Conservation (phyloP, 2,797 vertebrate species). For the Triplophysa yarkandensis region DNA sequence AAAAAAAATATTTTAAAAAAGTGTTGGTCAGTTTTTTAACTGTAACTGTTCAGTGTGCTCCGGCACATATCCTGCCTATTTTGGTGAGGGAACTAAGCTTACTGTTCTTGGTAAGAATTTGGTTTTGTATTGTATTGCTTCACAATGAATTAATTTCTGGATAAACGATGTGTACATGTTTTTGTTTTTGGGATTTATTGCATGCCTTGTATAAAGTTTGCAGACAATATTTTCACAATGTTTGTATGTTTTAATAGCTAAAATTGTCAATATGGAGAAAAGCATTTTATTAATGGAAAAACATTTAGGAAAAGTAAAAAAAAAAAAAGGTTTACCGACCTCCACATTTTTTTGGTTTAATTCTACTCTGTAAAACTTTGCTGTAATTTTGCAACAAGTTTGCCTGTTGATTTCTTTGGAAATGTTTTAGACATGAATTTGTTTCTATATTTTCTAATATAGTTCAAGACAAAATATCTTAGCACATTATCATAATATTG, state of each 20-base stretch:
- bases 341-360: too few relatives aligned
- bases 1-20: background rate
- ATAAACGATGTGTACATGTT: slow-evolving; percentile 56
- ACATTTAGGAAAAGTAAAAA: background rate
- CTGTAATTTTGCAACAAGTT: too few relatives aligned
- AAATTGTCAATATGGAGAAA: background rate
- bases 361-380: too few relatives aligned
- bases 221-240: background rate
- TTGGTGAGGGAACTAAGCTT: slow-evolving; percentile 69
- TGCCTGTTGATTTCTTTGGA: too few relatives aligned
- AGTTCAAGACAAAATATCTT: too few relatives aligned
- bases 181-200: slow-evolving; percentile 56
- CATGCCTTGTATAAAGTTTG: background rate
- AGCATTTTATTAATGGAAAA: background rate
- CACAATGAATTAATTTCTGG: slow-evolving; percentile 57
- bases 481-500: too few relatives aligned
- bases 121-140: background rate
- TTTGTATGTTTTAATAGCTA: background rate
- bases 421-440: too few relatives aligned
- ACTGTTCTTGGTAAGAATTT: slow-evolving; percentile 68
- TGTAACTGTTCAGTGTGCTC: background rate
- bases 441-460: too few relatives aligned
- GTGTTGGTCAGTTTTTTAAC: background rate
- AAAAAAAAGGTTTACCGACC: background rate
- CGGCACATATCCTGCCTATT: slow-evolving; percentile 57